Evolutionary conservation across 2,888 invertebrate genomes (phyloP).

Genomic region (Drosophila tanythrix): DNA sequence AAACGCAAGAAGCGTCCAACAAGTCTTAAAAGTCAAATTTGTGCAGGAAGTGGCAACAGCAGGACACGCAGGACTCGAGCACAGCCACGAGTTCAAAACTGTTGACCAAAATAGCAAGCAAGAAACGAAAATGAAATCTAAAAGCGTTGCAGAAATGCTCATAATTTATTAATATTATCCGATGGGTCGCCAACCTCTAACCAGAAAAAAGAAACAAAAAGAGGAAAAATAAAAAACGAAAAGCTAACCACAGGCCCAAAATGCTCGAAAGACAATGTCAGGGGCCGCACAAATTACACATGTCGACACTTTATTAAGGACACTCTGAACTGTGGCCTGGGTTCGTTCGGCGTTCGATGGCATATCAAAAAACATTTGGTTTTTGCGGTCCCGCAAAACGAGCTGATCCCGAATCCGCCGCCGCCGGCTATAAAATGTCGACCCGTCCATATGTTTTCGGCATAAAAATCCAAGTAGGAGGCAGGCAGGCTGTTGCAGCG

Average conservation of each 20-base stretch:
- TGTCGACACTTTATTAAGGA: slow-evolving; percentile 82
- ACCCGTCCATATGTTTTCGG: slow-evolving; percentile 75
- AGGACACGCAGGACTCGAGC: slow-evolving; percentile 12
- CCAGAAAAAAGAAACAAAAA: slow-evolving; percentile 6
- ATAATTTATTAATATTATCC: slow-evolving; percentile 79
- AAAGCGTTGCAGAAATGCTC: slow-evolving; percentile 39
- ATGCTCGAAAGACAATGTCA: slow-evolving; percentile 35
- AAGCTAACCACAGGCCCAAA: slow-evolving; percentile 20
- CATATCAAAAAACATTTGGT: slow-evolving; percentile 66
- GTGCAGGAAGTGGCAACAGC: slow-evolving; percentile 34
- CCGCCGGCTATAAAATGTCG: slow-evolving; percentile 75
- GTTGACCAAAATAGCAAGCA: slow-evolving; percentile 30
- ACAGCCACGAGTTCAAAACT: slow-evolving; percentile 45
- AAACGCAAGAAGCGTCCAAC: slow-evolving; percentile 11
- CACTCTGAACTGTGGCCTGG: slow-evolving; percentile 36
- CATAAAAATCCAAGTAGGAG: slow-evolving; percentile 29
- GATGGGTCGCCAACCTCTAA: slow-evolving; percentile 36
- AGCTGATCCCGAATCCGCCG: slow-evolving; percentile 61
- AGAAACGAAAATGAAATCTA: slow-evolving; percentile 15
- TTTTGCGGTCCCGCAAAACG: slow-evolving; percentile 67
- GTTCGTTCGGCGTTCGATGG: slow-evolving; percentile 46
- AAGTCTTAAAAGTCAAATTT: slow-evolving; percentile 41
- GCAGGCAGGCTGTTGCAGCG: neutral
- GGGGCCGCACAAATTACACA: slow-evolving; percentile 79
- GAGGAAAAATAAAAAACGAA: slow-evolving; percentile 3